A percentile compares a stretch with the other conserved stretches of the same genome.
Evolutionary conservation across 2,888 invertebrate species (phyloP).

Genomic region (Rhingia rostrata): DNA sequence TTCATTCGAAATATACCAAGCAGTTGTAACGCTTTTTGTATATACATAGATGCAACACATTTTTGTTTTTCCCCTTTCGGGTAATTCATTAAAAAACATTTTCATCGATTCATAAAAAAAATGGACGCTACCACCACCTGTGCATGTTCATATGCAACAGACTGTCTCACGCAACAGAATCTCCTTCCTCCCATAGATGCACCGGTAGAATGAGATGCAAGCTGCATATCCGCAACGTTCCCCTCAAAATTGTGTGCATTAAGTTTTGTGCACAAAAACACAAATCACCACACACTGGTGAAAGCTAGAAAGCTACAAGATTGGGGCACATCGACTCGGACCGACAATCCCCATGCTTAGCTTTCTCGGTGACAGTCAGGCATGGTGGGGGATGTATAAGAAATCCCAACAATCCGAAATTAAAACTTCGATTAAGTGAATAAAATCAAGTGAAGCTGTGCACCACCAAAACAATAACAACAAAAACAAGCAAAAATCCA

Average conservation of each 20-base stretch:
- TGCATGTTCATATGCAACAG: constrained; percentile 66
- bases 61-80: background rate
- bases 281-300: constrained; percentile 54
- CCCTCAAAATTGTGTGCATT: constrained; percentile 59
- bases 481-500: constrained; percentile 14
- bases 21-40: background rate
- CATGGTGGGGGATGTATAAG: constrained; percentile 13
- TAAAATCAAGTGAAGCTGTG: constrained; percentile 48
- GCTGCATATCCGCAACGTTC: constrained; percentile 60
- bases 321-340: background rate
- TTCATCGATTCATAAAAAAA: constrained; percentile 42
- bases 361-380: constrained; percentile 36
- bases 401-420: constrained; percentile 51
- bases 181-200: background rate
- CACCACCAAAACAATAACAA: constrained; percentile 16
- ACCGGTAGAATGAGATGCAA: constrained; percentile 33
- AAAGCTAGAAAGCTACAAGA: constrained; percentile 67
- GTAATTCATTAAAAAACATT: constrained; percentile 59
- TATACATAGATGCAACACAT: background rate
- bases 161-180: constrained; percentile 35
- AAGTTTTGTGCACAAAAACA: constrained; percentile 32
- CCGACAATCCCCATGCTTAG: constrained; percentile 1
- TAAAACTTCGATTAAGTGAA: constrained; percentile 70
- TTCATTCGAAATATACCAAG: constrained; percentile 21
- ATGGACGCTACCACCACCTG: constrained; percentile 53